Percentiles rank a stretch among this genome's conserved stretches.
Evolutionary conservation across 2,797 vertebrate species (phyloP).

Genomic region (Prunella strophiata): DNA sequence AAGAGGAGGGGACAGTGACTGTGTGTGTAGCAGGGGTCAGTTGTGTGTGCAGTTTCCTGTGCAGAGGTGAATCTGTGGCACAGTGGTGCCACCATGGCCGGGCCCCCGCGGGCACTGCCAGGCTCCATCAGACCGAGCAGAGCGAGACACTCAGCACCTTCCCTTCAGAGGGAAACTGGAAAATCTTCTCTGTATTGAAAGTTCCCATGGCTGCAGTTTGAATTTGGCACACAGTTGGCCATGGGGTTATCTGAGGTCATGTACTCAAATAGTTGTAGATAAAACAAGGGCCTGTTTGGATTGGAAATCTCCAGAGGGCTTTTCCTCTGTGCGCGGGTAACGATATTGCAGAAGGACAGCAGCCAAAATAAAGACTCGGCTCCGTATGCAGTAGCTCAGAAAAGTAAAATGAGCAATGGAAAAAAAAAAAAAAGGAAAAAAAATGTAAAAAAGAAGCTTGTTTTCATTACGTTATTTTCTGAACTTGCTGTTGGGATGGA

Average conservation of each 20-base stretch:
- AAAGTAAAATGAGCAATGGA: slow-evolving; percentile 38
- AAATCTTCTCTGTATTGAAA: slow-evolving; percentile 38
- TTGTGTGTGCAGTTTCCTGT: neutral
- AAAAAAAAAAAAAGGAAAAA: neutral
- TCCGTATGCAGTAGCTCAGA: slow-evolving; percentile 47
- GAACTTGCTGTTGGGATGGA: slow-evolving; percentile 19
- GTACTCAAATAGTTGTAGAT: slow-evolving; percentile 65
- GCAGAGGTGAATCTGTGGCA: neutral
- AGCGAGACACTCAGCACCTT: neutral
- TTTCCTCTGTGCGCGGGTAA: slow-evolving; percentile 41
- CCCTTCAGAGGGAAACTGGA: neutral
- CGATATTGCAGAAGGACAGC: slow-evolving; percentile 35
- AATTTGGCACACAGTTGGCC: slow-evolving; percentile 38
- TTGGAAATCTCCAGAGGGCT: slow-evolving; percentile 68
- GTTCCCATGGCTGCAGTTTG: slow-evolving; percentile 67
- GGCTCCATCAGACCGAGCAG: rapidly evolving
- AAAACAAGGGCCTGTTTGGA: slow-evolving; percentile 68
- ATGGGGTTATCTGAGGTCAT: slow-evolving; percentile 65
- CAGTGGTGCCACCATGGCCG: rapidly evolving
- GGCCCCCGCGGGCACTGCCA: rapidly evolving
- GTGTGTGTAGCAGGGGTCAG: neutral
- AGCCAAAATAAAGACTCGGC: slow-evolving; percentile 57
- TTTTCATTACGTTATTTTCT: slow-evolving; percentile 46
- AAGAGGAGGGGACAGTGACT: neutral
- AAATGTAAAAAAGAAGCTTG: neutral